Percentiles rank a stretch among this genome's conserved stretches.
phyloP scores from a whole-genome alignment of 2,888 invertebrate genomes.

The Agrochola macilenta region DNA sequence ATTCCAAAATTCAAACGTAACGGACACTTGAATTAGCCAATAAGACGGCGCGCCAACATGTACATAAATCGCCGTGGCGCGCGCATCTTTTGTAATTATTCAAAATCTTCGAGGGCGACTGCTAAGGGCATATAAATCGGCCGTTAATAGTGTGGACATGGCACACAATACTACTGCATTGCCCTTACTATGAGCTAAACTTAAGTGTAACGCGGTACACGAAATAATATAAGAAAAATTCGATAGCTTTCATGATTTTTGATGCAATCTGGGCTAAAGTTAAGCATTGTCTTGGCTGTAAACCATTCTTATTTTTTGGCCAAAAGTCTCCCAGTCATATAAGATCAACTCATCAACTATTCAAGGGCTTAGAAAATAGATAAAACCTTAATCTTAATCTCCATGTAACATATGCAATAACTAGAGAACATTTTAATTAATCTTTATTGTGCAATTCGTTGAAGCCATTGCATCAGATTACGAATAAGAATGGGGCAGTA shows the following conservation, averaged over 20 bases:
- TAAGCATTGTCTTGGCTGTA: not conserved
- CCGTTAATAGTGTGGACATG: slow-evolving; percentile 86
- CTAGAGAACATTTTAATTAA: slow-evolving; percentile 7
- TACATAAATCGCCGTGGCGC: slow-evolving; percentile 75
- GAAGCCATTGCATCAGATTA: slow-evolving; percentile 44
- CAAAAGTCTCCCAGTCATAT: not conserved
- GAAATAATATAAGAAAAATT: slow-evolving; percentile 16
- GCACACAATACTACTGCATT: slow-evolving; percentile 81
- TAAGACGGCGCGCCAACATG: slow-evolving; percentile 76
- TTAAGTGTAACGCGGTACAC: slow-evolving; percentile 69
- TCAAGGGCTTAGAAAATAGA: not conserved
- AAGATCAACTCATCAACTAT: not conserved
- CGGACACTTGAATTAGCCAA: slow-evolving; percentile 78
- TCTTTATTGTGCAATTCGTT: slow-evolving; percentile 39
- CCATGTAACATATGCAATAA: not conserved
- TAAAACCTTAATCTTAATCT: slow-evolving; percentile 4
- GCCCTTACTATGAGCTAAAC: slow-evolving; percentile 73
- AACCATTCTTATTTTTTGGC: not conserved
- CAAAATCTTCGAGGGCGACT: slow-evolving; percentile 79
- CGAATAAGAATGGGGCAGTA: slow-evolving; percentile 39
- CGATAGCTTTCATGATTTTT: not conserved
- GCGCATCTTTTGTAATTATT: slow-evolving; percentile 85
- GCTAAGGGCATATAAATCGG: slow-evolving; percentile 85
- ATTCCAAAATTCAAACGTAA: slow-evolving; percentile 71
- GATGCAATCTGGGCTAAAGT: not conserved